Conservation (phyloP, 2,888 invertebrate genomes). For the Mesorhabditis spiculigera region DNA sequence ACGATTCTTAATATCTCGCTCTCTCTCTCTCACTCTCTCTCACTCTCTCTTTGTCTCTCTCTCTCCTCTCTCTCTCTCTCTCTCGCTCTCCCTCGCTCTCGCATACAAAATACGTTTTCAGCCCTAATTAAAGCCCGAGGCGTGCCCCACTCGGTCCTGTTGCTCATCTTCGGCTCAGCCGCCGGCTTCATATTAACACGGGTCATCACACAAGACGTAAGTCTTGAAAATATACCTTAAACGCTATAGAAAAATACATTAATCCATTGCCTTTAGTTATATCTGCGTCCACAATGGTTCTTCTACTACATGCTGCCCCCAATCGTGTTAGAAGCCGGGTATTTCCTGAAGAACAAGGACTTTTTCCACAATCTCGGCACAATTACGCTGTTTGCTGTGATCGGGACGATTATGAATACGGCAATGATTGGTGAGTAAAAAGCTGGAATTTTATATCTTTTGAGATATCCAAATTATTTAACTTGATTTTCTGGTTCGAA, state of each 20-base stretch:
- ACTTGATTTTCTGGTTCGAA: too few relatives aligned
- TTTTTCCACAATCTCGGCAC: conserved; percentile 94
- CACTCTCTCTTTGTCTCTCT: neutral
- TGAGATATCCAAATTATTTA: too few relatives aligned
- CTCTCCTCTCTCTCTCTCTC: neutral
- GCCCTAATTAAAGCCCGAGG: conserved; percentile 11
- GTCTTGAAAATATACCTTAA: neutral
- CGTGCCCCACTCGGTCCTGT: conserved; percentile 38
- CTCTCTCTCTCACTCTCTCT: neutral
- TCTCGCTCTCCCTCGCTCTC: too few relatives aligned
- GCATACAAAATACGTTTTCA: too few relatives aligned
- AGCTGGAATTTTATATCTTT: too few relatives aligned
- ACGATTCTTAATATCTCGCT: conserved; percentile 8
- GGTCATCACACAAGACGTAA: conserved; percentile 16
- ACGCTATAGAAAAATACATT: neutral
- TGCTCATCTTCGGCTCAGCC: conserved; percentile 33
- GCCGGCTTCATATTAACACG: conserved; percentile 23
- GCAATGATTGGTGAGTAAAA: conserved; percentile 64
- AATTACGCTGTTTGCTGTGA: conserved; percentile 82
- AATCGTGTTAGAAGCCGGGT: conserved; percentile 94
- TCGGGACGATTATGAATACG: conserved; percentile 92
- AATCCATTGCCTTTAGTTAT: conserved; percentile 3
- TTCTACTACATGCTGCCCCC: conserved; percentile 96
- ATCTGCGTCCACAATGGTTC: conserved; percentile 73
- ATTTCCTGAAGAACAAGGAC: conserved; percentile 93